phyloP scores from a whole-genome alignment of 2,888 invertebrate genomes.

The Encarsia formosa region DNA sequence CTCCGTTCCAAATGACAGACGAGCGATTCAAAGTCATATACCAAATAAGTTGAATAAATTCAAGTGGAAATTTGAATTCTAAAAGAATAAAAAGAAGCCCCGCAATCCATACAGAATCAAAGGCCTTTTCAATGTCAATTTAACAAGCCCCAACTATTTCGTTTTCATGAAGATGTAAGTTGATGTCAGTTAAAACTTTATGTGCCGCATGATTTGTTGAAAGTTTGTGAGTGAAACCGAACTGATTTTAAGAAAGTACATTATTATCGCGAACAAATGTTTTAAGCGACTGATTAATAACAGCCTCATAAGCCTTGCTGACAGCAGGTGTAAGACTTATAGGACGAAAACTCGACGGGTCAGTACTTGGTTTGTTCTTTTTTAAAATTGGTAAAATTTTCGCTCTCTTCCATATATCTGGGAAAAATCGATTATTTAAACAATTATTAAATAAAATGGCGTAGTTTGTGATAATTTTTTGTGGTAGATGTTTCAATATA shows the following conservation, averaged over 20 bases:
- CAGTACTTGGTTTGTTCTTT: slow-evolving; percentile 7
- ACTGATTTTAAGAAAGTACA: slow-evolving; percentile 26
- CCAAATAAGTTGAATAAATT: slow-evolving; percentile 9
- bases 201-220: slow-evolving; percentile 27
- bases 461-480: background rate
- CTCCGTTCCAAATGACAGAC: background rate
- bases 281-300: slow-evolving; percentile 15
- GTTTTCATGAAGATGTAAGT: slow-evolving; percentile 1
- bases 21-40: slow-evolving; percentile 11
- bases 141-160: slow-evolving; percentile 12
- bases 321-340: slow-evolving; percentile 28
- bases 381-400: slow-evolving; percentile 29
- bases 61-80: slow-evolving; percentile 13
- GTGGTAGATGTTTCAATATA: slow-evolving; percentile 13
- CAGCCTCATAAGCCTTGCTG: slow-evolving; percentile 30
- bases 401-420: slow-evolving; percentile 29
- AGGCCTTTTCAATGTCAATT: slow-evolving; percentile 23
- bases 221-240: slow-evolving; percentile 24
- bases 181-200: slow-evolving; percentile 10
- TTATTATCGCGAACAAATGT: slow-evolving; percentile 9
- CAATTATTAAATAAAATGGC: slow-evolving; percentile 27
- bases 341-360: slow-evolving; percentile 21
- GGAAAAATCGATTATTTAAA: slow-evolving; percentile 34
- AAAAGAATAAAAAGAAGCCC: slow-evolving; percentile 20
- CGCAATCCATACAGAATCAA: slow-evolving; percentile 22